Evolutionary conservation across 2,113 vertebrate genomes (phyloP), one percentile per base, ranked within the genome.

Genomic region (Poicephalus gulielmi): DNA sequence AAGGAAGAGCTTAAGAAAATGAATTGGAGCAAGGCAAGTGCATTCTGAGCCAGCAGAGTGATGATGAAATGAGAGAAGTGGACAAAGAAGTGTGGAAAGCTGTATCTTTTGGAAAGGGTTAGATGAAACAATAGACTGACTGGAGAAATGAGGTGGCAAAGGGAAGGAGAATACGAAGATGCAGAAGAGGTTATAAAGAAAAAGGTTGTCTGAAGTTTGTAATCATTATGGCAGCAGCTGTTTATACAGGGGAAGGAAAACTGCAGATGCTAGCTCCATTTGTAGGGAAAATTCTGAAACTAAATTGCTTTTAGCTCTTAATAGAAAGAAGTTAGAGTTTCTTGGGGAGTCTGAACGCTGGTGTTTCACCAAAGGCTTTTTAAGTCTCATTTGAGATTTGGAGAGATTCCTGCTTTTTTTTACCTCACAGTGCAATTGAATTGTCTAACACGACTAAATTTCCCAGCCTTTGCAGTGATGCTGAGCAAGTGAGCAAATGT

Each of bases 1-100:
- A 82, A 95, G 86, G 90, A 71, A 93, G 83, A 84, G 80, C 73
- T 75, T 70, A 55, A 84, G 94, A 90, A 86, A 84, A 59, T 52
- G 68, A 96, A 68, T 82, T 83, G 6, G 87, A 92, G 80, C 77
- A 60, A 68, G 33, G 46, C 77, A 69, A 31, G 64, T 71, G 77
- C 30, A 4, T 73, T 44, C 25, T 8, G 85, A 95, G 83, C 79
- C 80, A 57, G 55, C 1, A 2, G 73, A 78, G 43, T 27, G 60
- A 23, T 79, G 84, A 37, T 75, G 92, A 93, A 94, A 78, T 76
- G 75, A 80, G 71, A 37, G 76, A 83, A 64, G 59, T 47, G 55
- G 49, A 77, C 41, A 69, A 37, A 71, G 71, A 46, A 50, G 35
- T 30, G 69, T 68, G 77, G 84, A 89, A 87, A 79, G 74, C 69